Percentiles rank a stretch among this genome's conserved stretches.
phyloP scores from a whole-genome alignment of 2,797 vertebrate species.

The Linurgus olivaceus region DNA sequence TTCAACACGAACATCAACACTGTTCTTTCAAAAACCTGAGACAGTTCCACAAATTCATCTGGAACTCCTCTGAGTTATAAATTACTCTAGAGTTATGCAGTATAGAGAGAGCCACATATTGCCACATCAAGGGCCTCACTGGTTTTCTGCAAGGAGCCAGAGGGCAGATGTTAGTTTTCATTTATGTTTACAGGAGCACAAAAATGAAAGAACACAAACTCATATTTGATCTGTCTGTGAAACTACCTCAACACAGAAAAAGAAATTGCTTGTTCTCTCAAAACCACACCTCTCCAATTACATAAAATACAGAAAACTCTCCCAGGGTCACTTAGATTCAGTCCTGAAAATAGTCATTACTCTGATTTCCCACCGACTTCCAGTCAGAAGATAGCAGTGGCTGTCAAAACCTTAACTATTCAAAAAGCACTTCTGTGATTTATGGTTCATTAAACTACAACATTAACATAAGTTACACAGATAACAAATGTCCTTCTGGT shows the following conservation, averaged over 20 bases:
- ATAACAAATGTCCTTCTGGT: not conserved
- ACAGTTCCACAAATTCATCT: not conserved
- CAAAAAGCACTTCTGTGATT: not conserved
- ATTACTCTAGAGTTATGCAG: not conserved
- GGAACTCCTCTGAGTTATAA: not conserved
- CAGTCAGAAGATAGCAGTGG: not conserved
- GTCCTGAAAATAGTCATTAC: not conserved
- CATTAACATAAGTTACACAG: not conserved
- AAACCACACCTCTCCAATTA: not conserved
- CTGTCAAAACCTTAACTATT: not conserved
- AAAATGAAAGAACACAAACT: not conserved
- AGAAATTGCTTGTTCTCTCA: not conserved
- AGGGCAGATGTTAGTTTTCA: not conserved
- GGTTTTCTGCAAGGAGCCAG: constrained; percentile 21
- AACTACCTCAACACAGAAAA: not conserved
- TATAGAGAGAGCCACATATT: not conserved
- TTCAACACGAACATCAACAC: not conserved
- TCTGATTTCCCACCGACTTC: not conserved
- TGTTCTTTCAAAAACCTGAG: constrained; percentile 4
- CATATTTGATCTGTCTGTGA: not conserved
- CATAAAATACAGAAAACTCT: not conserved
- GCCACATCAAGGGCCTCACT: not conserved
- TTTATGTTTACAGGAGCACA: not conserved
- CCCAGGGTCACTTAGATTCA: not conserved
- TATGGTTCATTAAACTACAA: not conserved